Base-by-base conservation (phyloP, 1,140 invertebrate species). In the Aethina tumida region DNA sequence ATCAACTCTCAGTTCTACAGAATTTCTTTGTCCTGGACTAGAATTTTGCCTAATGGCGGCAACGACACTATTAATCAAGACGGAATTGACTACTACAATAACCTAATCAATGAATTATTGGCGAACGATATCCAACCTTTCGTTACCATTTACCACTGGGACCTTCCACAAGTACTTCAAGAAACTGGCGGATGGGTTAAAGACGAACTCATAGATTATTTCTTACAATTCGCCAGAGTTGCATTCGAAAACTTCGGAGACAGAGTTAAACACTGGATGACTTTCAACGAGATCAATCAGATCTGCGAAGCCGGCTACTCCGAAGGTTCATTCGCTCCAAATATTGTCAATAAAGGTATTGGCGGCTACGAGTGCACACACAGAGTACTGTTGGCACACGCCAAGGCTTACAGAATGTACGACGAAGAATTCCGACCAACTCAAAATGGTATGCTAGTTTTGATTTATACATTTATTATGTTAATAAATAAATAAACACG, bases 31-130 rank as follows among this genome's bases (percentile, higher is more conserved):
- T 71, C 71, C 9, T 79, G 75, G 75, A 39, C 69, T 3, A 47
- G 71, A 13, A 29, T 55, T 10, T 36, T 55, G 13, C 52, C 52
- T 6, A 35, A 13, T 13, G 52, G 52, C 6, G 35, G 27, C 16
- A 50, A 58, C 2, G 62, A 69, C 42, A 42, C 60, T 4, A 45
- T 78, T 1, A 79, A 79, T 47, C 58, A 66, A 25, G 66, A 67
- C 29, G 78, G 77, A 10, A 50, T 77, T 1, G 53, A 63, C 1
- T 80, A 79, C 50, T 81, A 82, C 55, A 69, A 76, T 38, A 65
- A 68, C 14, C 50, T 82, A 1, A 69, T 81, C 4, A 59, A 75
- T 49, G 67, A 68, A 35, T 55, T 81, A 2, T 49, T 72, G 0
- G 60, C 57, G 22, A 65, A 70, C 20, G 67, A 68, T 26, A 79